Evolutionary conservation across 2,797 vertebrate genomes (phyloP).

Genomic region (Lagorchestes hirsutus): DNA sequence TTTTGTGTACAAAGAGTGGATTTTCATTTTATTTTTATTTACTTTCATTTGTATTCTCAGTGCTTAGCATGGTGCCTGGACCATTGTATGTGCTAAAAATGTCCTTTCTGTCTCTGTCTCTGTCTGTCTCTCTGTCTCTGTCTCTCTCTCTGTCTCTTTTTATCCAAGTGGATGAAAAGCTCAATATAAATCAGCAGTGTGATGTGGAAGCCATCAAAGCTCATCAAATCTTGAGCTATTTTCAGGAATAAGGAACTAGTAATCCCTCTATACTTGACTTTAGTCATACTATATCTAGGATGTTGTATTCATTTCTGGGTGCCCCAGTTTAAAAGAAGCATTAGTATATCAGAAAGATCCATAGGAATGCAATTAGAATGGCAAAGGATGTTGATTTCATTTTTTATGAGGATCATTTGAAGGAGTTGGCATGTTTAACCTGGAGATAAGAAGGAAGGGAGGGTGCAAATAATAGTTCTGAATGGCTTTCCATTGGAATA

Average conservation of each 20-base stretch:
- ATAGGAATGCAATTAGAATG: neutral
- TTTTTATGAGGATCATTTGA: neutral
- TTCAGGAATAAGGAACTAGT: neutral
- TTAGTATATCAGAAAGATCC: neutral
- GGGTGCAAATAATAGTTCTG: neutral
- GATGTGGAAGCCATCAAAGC: neutral
- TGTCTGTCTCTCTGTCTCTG: too few relatives aligned
- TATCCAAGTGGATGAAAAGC: neutral
- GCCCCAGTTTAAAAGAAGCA: neutral
- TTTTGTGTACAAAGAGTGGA: too few relatives aligned
- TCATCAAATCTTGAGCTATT: neutral
- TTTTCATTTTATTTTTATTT: neutral
- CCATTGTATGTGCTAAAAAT: neutral
- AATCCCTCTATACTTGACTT: neutral
- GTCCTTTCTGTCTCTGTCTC: neutral
- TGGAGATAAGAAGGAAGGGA: neutral
- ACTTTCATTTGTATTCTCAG: neutral
- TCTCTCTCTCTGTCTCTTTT: neutral
- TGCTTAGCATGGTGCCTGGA: neutral
- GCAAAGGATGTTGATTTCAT: neutral
- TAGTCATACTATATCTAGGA: neutral
- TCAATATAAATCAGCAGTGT: neutral
- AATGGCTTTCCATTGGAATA: neutral
- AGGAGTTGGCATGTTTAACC: neutral
- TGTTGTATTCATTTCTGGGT: neutral